Conservation (phyloP, 2,888 invertebrate species). For the Pandemis cinnamomeana region DNA sequence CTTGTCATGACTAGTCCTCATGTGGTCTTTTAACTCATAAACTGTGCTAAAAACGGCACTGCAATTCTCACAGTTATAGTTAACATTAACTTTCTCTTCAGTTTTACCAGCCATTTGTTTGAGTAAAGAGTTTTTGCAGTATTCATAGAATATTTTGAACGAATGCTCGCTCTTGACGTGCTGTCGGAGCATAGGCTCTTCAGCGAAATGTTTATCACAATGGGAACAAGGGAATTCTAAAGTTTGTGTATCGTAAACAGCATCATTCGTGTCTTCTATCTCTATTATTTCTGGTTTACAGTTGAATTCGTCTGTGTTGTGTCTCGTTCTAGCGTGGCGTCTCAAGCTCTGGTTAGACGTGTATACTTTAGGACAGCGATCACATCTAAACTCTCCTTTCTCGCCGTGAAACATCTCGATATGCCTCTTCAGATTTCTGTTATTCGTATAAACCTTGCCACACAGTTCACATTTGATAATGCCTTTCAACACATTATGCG, state of each 20-base stretch:
- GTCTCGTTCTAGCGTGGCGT: slow-evolving; percentile 58
- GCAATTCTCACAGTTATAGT: slow-evolving; percentile 69
- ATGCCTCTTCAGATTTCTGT: slow-evolving; percentile 66
- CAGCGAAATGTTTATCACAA: slow-evolving; percentile 57
- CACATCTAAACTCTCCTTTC: slow-evolving; percentile 62
- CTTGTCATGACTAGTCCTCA: slow-evolving; percentile 61
- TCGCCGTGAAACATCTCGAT: slow-evolving; percentile 66
- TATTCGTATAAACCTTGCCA: slow-evolving; percentile 64
- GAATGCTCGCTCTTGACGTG: slow-evolving; percentile 68
- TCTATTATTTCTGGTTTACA: slow-evolving; percentile 46
- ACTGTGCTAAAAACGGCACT: slow-evolving; percentile 54
- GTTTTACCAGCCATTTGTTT: slow-evolving; percentile 46
- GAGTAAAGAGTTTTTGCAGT: slow-evolving; percentile 63
- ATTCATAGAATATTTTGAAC: slow-evolving; percentile 67
- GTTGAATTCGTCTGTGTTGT: slow-evolving; percentile 52
- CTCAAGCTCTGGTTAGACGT: slow-evolving; percentile 68
- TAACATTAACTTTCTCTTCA: slow-evolving; percentile 38
- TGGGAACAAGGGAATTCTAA: slow-evolving; percentile 52
- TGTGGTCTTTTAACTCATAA: slow-evolving; percentile 68
- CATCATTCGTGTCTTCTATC: slow-evolving; percentile 37
- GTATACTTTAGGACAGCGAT: slow-evolving; percentile 69
- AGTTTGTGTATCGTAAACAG: slow-evolving; percentile 42
- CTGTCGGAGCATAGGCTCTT: slow-evolving; percentile 59
- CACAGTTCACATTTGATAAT: slow-evolving; percentile 61
- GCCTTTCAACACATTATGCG: slow-evolving; percentile 52